Evolutionary conservation across 2,797 vertebrate genomes (phyloP), one percentile per base, ranked within the genome.

Genomic region (Craterocephalus amniculus): DNA sequence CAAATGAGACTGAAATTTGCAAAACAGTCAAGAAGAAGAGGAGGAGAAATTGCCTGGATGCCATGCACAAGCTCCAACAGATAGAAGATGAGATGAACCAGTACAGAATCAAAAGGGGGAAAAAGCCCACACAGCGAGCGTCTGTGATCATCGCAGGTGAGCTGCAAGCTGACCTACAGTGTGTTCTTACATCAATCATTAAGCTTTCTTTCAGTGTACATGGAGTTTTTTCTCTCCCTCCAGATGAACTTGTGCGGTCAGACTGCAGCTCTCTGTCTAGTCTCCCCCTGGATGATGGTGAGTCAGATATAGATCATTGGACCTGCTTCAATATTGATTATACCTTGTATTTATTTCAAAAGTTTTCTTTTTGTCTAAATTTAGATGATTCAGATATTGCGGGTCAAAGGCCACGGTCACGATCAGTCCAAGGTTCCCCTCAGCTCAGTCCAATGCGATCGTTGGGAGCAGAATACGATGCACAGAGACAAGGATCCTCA

Each of bases 31-130:
- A 96, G 92, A 98, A 97, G 85, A 98, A 97, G 81, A 93, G 98
- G 81, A 96, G 97, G 78, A 95, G 97, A 54, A 98, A 99, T 63
- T 98, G 97, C 68, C 67, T 93, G 24, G 97, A 97, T 13, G 95
- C 97, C 14, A 93, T 99, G 87, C 96, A 95, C 81, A 97, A 93
- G 72, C 95, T 99, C 1, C 96, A 98, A 89, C 97, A 96, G 89
- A 96, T 97, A n/a, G 97, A 99, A 88, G 96, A 97, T 2, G 93
- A 97, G 73, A 98, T 99, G 89, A 98, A 99, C 43, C 96, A 97
- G 54, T 99, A 97, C 35, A 91, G 97, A 61, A 95, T 98, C 83
- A 96, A 97, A 72, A 96, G 95, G 74, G 97, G 96, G 8, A 97
- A 97, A 83, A 98, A 96, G 74, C 96, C 96, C 65, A 95, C 95